phyloP scores from a whole-genome alignment of 53 echinoderm and acorn worm species.

The Echinometra lucunter region DNA sequence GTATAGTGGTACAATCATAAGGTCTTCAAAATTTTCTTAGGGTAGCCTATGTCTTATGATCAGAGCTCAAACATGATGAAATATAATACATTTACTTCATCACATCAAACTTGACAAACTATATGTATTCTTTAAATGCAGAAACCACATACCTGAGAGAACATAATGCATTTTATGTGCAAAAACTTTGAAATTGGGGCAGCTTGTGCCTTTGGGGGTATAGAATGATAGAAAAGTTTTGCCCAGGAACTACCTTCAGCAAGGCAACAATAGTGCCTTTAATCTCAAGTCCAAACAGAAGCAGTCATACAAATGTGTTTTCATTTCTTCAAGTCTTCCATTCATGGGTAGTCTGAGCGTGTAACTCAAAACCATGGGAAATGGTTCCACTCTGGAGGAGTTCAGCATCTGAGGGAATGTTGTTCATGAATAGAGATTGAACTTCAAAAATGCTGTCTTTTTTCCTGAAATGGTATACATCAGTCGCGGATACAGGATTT shows the following conservation, averaged over 20 bases:
- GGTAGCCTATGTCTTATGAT: not conserved
- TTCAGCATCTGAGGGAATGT: not conserved
- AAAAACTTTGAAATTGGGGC: slow-evolving; percentile 2
- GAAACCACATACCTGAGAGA: not conserved
- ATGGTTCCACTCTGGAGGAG: not conserved
- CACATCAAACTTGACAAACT: not conserved
- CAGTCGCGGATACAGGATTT: too few species aligned
- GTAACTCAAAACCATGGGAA: slow-evolving; percentile 50
- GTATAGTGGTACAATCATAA: not conserved
- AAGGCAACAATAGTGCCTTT: slow-evolving; percentile 1
- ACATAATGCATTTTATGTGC: not conserved
- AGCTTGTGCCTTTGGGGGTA: not conserved
- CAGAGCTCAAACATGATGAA: not conserved
- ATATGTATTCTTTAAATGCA: not conserved
- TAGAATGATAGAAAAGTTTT: not conserved
- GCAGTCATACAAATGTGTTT: slow-evolving; percentile 21
- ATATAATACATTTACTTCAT: not conserved
- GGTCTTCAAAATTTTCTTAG: not conserved
- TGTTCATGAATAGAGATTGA: not conserved
- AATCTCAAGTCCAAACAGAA: slow-evolving; percentile 20
- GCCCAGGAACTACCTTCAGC: not conserved
- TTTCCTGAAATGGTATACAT: not conserved
- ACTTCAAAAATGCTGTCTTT: not conserved
- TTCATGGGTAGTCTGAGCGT: not conserved
- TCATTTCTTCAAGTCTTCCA: slow-evolving; percentile 31